Base-by-base conservation (phyloP, 2,113 vertebrate genomes). In the Casuarius casuarius region DNA sequence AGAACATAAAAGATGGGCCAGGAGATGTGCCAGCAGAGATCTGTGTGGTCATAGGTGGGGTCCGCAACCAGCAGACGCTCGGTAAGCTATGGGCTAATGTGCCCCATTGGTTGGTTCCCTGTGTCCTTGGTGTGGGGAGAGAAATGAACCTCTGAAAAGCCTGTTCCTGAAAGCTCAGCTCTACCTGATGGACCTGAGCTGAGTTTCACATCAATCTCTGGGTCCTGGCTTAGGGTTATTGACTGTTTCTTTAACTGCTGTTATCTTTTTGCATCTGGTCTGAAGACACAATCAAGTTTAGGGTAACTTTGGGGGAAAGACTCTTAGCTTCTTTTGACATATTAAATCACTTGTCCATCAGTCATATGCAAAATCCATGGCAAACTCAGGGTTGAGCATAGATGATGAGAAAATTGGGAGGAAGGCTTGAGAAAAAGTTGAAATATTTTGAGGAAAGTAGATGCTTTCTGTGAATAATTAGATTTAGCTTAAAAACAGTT, bases 31-130 rank as follows among this genome's bases (percentile, higher is more conserved):
- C 99, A 0, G 99, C 99, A 0, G 99, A 99, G 98, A 99, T 99
- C 98, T 99, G 99, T 9, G 99, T 99, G 95, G 99, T 99, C 89
- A 99, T 99, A 14, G 99, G 99, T 0, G 99, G 98, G 7, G 98
- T 99, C 75, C 99, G 99, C 93, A 99, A 99, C 97, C 98, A 99
- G 96, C 99, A 99, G 98, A 98, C 98, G 4, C 99, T 99, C 20
- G 99, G 99, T 99, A 98, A 98, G 98, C 93, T 84, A 0, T 7
- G 8, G 71, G 38, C 2, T 9, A 2, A 25, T 5, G 0, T 48
- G 15, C 42, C 51, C 22, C 79, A 40, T 51, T 23, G 3, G 0
- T 10, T 2, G 2, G 21, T 68, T 62, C 79, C 31, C 68, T 35
- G 12, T 15, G n/a, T 38, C 68, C 9, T 0, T 46, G 5, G 7